These are phyloP conservation scores for Mesorhabditis belari DNA, from an alignment of 2,888 invertebrate genomes.

Conservation along the genomic window DNA sequence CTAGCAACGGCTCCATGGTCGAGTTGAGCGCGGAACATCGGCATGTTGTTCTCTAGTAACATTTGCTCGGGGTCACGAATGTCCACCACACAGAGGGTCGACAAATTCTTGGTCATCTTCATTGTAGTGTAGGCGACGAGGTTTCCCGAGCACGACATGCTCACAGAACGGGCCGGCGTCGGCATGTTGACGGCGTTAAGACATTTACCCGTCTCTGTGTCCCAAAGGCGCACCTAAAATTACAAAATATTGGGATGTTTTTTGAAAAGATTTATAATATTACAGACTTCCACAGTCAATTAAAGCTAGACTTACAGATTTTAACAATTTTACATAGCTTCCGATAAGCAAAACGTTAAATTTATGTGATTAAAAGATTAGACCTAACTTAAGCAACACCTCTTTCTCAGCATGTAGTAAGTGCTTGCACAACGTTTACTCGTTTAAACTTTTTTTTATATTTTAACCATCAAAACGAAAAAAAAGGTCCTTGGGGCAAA, in stretches of 20 bases:
- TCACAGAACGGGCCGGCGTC: conserved; percentile 68
- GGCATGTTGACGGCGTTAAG: conserved; percentile 59
- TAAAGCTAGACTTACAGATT: too few species aligned
- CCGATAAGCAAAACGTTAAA: too few species aligned
- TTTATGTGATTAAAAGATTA: too few species aligned
- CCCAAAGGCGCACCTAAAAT: conserved; percentile 65
- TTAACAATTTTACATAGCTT: too few species aligned
- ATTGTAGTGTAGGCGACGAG: conserved; percentile 44
- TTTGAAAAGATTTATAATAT: not conserved
- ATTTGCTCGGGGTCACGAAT: conserved; percentile 56
- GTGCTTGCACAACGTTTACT: too few species aligned
- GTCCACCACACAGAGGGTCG: conserved; percentile 63
- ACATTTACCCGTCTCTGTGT: conserved; percentile 65
- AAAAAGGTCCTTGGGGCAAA: too few species aligned
- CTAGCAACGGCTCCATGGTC: conserved; percentile 32
- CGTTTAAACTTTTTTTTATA: too few species aligned
- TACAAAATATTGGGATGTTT: not conserved
- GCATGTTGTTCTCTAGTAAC: conserved; percentile 5
- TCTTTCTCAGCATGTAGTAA: too few species aligned
- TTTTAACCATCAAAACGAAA: too few species aligned
- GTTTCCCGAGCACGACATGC: conserved; percentile 46
- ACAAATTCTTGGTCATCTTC: conserved; percentile 43
- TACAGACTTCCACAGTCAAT: too few species aligned
- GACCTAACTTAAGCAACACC: too few species aligned
- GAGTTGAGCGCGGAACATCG: conserved; percentile 23